Conservation (phyloP, 1,140 invertebrate species). For the Bombus confusus region DNA sequence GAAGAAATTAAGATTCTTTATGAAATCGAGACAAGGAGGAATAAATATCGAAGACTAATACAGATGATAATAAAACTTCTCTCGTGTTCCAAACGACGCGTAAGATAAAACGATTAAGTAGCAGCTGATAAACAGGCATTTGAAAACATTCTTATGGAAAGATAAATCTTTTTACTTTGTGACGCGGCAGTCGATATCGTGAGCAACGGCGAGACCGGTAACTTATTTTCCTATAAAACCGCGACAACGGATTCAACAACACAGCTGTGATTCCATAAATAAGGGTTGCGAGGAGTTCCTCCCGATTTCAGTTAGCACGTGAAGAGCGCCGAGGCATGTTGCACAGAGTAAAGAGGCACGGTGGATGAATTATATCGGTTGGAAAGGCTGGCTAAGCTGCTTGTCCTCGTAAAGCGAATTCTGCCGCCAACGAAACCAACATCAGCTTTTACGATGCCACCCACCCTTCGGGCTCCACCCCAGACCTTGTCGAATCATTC, state of each 20-base stretch:
- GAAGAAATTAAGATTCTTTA: too few relatives aligned
- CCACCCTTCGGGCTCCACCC: not conserved
- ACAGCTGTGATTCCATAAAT: constrained; percentile 79
- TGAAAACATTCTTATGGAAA: not conserved
- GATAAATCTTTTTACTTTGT: not conserved
- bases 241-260: constrained; percentile 57
- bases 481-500: constrained; percentile 43
- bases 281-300: constrained; percentile 66
- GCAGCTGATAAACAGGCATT: too few relatives aligned
- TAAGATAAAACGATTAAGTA: not conserved
- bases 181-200: not conserved
- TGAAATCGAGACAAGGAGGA: too few relatives aligned
- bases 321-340: constrained; percentile 46
- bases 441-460: constrained; percentile 47
- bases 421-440: constrained; percentile 47
- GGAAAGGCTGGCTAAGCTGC: constrained; percentile 72
- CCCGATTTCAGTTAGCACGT: constrained; percentile 45
- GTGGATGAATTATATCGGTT: constrained; percentile 76
- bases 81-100: not conserved
- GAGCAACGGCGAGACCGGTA: not conserved
- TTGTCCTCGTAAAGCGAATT: constrained; percentile 65
- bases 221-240: constrained; percentile 3
- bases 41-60: too few relatives aligned
- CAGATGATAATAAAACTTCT: too few relatives aligned
- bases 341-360: constrained; percentile 55